Evolutionary conservation across 1,140 invertebrate species (phyloP).

Genomic region (Lethrus apterus): DNA sequence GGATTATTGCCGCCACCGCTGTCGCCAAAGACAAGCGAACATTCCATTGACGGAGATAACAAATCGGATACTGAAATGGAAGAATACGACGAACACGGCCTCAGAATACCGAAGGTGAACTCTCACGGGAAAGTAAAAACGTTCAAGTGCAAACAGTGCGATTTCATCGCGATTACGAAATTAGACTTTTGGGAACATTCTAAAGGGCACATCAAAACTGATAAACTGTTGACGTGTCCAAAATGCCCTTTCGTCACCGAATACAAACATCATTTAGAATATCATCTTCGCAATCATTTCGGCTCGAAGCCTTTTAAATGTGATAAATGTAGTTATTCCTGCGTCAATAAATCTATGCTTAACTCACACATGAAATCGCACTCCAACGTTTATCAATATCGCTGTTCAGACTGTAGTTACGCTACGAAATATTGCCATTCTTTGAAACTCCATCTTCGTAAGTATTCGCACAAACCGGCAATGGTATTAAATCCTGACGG

Average conservation of each 20-base stretch:
- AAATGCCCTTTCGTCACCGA: constrained; percentile 97
- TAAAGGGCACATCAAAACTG: constrained; percentile 83
- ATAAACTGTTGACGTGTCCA: constrained; percentile 85
- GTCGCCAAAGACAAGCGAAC: constrained; percentile 19
- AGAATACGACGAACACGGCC: constrained; percentile 56
- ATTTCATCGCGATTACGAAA: constrained; percentile 77
- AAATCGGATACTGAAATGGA: constrained; percentile 38
- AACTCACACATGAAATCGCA: constrained; percentile 98
- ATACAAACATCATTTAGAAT: constrained; percentile 98
- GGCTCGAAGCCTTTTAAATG: constrained; percentile 97
- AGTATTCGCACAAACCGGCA: constrained; percentile 81
- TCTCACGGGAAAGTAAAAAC: constrained; percentile 79
- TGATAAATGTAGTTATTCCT: constrained; percentile 81
- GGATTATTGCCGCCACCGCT: constrained; percentile 13
- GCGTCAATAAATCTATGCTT: constrained; percentile 99
- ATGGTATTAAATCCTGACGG: constrained; percentile 83
- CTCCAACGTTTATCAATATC: constrained; percentile 93
- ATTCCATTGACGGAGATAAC: constrained; percentile 20
- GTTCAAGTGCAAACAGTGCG: constrained; percentile 90
- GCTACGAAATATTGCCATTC: constrained; percentile 98
- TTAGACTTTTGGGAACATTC: constrained; percentile 89
- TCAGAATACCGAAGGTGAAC: constrained; percentile 65
- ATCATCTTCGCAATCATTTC: constrained; percentile 92
- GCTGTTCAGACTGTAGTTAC: constrained; percentile 92
- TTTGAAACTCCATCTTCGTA: constrained; percentile 89